Percentiles rank a stretch among this genome's conserved stretches.
phyloP scores from a whole-genome alignment of 2,888 invertebrate species.

The Dasypolia templi region DNA sequence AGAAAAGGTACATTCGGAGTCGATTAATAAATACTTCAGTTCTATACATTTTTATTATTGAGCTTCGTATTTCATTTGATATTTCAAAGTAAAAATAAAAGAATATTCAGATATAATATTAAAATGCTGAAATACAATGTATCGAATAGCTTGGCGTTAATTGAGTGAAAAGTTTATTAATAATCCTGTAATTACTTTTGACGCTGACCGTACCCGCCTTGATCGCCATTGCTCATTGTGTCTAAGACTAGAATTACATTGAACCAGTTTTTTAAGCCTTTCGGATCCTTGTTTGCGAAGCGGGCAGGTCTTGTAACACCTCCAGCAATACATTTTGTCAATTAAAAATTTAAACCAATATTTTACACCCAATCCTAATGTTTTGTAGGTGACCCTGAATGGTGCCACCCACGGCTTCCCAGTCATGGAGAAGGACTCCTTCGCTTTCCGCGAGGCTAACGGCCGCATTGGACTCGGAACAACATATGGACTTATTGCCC shows the following conservation, averaged over 20 bases:
- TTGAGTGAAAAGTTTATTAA: neutral
- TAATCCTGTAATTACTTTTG: no score
- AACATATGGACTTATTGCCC: conserved; percentile 91
- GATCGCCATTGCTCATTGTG: neutral
- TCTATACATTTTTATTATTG: neutral
- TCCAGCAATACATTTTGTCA: neutral
- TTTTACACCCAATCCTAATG: neutral
- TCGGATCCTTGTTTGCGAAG: neutral
- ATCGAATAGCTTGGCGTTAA: neutral
- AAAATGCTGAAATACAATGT: neutral
- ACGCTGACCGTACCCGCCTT: neutral
- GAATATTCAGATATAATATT: neutral
- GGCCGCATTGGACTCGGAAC: conserved; percentile 91
- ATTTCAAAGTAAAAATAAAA: neutral
- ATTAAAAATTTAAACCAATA: neutral
- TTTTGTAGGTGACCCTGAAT: conserved; percentile 90
- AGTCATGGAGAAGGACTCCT: conserved; percentile 89
- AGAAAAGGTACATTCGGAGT: neutral
- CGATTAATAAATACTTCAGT: neutral
- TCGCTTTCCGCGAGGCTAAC: conserved; percentile 91
- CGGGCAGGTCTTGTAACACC: neutral
- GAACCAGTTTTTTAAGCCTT: neutral
- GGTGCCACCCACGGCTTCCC: conserved; percentile 93
- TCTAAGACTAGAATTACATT: neutral
- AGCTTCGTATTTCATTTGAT: neutral